Evolutionary conservation across 2,113 vertebrate genomes (phyloP).

Genomic region (Mormyrus iriodes): DNA sequence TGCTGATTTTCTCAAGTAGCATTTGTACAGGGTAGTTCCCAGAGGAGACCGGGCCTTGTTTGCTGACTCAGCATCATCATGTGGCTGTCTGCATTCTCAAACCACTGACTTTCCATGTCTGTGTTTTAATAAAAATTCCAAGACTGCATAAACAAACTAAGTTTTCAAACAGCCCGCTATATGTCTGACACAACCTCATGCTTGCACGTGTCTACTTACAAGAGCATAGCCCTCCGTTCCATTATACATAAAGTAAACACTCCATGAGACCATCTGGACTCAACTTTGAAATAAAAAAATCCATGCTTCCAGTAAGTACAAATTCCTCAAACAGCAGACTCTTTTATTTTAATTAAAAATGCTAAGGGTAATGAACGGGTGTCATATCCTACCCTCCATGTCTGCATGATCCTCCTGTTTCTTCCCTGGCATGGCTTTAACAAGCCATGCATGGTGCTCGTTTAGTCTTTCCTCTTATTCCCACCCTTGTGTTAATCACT

Average conservation of each 20-base stretch:
- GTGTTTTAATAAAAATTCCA: constrained; percentile 18
- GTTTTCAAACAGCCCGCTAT: not conserved
- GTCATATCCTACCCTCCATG: not conserved
- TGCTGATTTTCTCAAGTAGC: not conserved
- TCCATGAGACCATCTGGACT: not conserved
- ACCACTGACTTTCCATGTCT: constrained; percentile 20
- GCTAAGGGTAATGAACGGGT: not conserved
- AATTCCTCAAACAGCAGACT: not conserved
- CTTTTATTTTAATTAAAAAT: not conserved
- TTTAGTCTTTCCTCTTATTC: not conserved
- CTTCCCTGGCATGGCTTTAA: not conserved
- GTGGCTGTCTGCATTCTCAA: constrained; percentile 26
- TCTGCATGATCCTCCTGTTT: not conserved
- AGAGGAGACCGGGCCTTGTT: not conserved
- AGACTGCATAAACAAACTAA: constrained; percentile 11
- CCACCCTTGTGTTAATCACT: not conserved
- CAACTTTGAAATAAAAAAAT: not conserved
- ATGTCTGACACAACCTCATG: not conserved
- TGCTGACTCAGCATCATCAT: constrained; percentile 21
- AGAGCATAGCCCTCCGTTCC: not conserved
- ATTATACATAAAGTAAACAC: not conserved
- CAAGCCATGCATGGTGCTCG: too few species aligned
- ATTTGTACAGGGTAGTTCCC: not conserved
- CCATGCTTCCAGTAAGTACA: not conserved
- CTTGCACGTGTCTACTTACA: not conserved